These are phyloP conservation scores for Heliconius eleuchia DNA, from an alignment of 1,140 invertebrate species.

Conservation along the genomic window DNA sequence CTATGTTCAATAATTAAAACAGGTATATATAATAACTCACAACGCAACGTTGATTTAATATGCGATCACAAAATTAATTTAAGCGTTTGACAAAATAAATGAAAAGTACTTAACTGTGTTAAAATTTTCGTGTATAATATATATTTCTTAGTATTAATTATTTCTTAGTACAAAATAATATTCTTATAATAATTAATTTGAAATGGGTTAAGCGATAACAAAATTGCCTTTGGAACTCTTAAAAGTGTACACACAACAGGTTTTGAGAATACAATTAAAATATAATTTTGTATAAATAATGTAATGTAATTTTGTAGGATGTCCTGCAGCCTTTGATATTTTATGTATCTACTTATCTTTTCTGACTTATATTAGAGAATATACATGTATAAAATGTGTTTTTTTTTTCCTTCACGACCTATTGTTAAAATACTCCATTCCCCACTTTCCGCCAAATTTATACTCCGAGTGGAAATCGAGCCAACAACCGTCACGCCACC, in stretches of 20 bases:
- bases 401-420: too few species aligned
- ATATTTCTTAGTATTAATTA: conserved; percentile 4
- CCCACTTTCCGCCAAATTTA: too few species aligned
- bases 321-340: too few species aligned
- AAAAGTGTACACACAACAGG: conserved; percentile 7
- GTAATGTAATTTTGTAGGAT: background rate
- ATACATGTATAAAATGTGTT: too few species aligned
- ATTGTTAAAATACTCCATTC: too few species aligned
- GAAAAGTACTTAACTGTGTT: background rate
- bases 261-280: background rate
- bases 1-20: too few species aligned
- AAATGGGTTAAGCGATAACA: background rate
- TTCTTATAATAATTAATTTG: conserved; percentile 1
- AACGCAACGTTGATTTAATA: background rate
- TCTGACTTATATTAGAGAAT: too few species aligned
- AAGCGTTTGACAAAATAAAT: conserved; percentile 4
- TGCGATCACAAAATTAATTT: conserved; percentile 7
- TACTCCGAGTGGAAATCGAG: too few species aligned
- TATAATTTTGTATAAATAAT: background rate
- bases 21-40: background rate
- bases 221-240: background rate
- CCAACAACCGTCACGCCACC: too few species aligned
- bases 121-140: conserved; percentile 2
- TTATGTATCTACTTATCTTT: too few species aligned
- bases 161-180: background rate